Base-by-base conservation (phyloP, 2,797 vertebrate species). In the Fundulus diaphanus region DNA sequence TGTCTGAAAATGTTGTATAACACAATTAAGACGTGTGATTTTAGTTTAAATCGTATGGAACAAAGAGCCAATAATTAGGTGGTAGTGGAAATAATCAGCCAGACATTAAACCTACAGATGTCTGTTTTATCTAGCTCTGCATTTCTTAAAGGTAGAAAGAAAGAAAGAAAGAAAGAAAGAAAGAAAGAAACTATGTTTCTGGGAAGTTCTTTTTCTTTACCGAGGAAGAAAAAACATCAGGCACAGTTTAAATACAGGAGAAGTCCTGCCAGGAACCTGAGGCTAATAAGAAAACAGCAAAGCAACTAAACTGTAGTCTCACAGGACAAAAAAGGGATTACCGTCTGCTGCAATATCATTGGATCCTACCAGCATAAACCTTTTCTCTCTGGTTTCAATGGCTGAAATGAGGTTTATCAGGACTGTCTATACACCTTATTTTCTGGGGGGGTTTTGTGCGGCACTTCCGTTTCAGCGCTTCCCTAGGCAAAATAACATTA, bases 1-100 rank as follows among this genome's bases (percentile, higher is more conserved):
- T 0, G 94, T 95, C 98, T 99, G 57, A 70, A 51, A 86, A 13
- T 0, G 6, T 35, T 22, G n/a, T 1, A 49, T 48, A 1, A 74
- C 7, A 68, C 54, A 66, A 5, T 81, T 61, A 67, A 68, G 13
- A 79, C 22, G 12, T 56, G 1, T 61, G 54, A 42, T 68, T 75
- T 71, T 15, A 72, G 33, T n/a, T 18, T 40, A 1, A 48, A 78
- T 63, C 52, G n/a, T 5, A 40, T 5, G 37, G n/a, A 35, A 56
- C n/a, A 27, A 12, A 54, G 27, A 44, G 27, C 40, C 1, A 7
- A 54, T 5, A 27, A 63, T 74, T n/a, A 24, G 70, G 2, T 27
- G 15, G 5, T 24, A 22, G 18, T 33, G 11, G 7, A 61, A 31
- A 44, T 1, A 13, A 31, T 46, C 4, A 48, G 31, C 35, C 40